phyloP scores from a whole-genome alignment of 2,113 vertebrate genomes.

The Petromus typicus region DNA sequence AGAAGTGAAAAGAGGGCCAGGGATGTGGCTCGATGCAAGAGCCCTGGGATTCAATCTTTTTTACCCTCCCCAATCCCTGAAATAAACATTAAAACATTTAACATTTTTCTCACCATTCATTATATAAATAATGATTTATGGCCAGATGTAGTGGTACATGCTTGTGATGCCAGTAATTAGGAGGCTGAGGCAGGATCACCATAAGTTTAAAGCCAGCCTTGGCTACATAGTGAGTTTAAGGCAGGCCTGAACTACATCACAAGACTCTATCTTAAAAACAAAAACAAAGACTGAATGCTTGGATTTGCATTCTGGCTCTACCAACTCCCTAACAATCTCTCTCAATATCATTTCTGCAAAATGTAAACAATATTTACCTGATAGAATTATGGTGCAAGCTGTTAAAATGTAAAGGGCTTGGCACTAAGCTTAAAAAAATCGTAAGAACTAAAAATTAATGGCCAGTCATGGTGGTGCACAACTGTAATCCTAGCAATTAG shows the following conservation, averaged over 20 bases:
- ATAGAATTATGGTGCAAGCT: not conserved
- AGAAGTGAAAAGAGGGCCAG: not conserved
- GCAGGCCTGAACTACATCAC: no score
- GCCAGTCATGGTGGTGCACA: not conserved
- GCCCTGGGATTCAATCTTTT: not conserved
- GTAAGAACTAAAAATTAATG: not conserved
- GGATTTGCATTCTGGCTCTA: slow-evolving; percentile 1
- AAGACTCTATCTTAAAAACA: not conserved
- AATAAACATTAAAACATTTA: slow-evolving; percentile 45
- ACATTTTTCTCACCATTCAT: not conserved
- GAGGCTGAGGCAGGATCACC: no score
- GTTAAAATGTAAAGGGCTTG: not conserved
- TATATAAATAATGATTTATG: not conserved
- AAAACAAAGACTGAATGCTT: not conserved
- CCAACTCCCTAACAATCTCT: not conserved
- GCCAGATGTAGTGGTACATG: no score
- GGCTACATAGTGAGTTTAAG: no score
- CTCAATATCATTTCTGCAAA: slow-evolving; percentile 29
- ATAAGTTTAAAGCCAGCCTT: no score
- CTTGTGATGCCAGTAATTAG: no score
- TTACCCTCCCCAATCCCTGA: not conserved
- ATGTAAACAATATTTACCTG: not conserved
- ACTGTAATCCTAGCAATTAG: not conserved
- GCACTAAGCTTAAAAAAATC: not conserved
- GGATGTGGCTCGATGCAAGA: not conserved